Conservation (phyloP, 2,797 vertebrate species). For the Hydrocynus forskahlii region DNA sequence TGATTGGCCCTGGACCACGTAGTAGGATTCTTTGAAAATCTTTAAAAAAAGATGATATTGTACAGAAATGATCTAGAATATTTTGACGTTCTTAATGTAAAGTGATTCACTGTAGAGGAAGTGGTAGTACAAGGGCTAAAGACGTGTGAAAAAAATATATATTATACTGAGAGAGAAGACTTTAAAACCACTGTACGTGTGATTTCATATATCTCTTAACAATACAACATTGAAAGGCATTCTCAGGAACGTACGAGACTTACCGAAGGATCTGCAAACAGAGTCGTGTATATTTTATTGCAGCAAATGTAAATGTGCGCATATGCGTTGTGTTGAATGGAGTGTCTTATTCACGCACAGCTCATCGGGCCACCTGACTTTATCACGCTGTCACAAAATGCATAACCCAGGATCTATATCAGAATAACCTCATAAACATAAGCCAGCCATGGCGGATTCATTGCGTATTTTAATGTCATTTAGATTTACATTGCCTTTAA, state of each 20-base stretch:
- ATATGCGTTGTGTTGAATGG: constrained; percentile 18
- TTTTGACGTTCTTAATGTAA: constrained; percentile 28
- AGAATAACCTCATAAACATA: constrained; percentile 9
- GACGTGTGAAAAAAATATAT: constrained; percentile 19
- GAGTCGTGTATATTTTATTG: constrained; percentile 54
- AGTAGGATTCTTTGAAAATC: neutral
- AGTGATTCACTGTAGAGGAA: constrained; percentile 23
- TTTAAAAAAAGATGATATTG: neutral
- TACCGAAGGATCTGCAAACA: constrained; percentile 53
- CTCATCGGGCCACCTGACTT: constrained; percentile 15
- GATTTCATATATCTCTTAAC: constrained; percentile 28
- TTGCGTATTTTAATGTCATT: constrained; percentile 6
- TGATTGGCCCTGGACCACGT: neutral
- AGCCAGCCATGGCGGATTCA: constrained; percentile 4
- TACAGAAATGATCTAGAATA: neutral
- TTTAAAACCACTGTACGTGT: neutral
- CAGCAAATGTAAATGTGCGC: constrained; percentile 55
- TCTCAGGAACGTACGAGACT: constrained; percentile 75
- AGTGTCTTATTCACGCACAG: constrained; percentile 43
- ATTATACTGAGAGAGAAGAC: constrained; percentile 21
- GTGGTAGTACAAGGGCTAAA: constrained; percentile 55
- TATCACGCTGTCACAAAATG: constrained; percentile 7
- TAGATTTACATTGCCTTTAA: neutral
- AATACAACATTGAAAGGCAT: constrained; percentile 60
- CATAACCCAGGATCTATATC: neutral